Percentiles rank a stretch among this genome's conserved stretches.
Conservation (phyloP, 2,888 invertebrate genomes). For the Petrophora chlorosata region DNA sequence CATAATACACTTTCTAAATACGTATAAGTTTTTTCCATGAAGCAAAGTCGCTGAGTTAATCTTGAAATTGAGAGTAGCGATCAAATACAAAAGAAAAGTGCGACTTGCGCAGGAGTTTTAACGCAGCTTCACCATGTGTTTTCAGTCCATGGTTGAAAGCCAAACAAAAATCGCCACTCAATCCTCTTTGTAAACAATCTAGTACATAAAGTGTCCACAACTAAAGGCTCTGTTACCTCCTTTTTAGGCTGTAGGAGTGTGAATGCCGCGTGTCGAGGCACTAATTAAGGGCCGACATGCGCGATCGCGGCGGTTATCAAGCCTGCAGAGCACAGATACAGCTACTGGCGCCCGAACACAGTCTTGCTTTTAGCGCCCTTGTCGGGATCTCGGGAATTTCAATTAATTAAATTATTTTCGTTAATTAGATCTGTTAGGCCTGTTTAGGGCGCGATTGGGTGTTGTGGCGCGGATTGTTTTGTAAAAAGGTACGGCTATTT, state of each 20-base stretch:
- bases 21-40: no score
- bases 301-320: slow-evolving; percentile 72
- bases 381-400: slow-evolving; percentile 77
- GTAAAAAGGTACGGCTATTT: slow-evolving; percentile 20
- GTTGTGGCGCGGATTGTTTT: slow-evolving; percentile 30
- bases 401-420: slow-evolving; percentile 66
- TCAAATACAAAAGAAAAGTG: no score
- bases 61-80: no score
- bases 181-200: slow-evolving; percentile 47
- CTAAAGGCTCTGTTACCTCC: slow-evolving; percentile 64
- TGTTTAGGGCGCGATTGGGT: slow-evolving; percentile 23
- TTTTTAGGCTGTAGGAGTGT: slow-evolving; percentile 72
- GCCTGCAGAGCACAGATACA: slow-evolving; percentile 36
- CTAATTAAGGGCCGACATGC: slow-evolving; percentile 80
- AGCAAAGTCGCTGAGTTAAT: no score
- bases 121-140: background rate
- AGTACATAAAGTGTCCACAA: slow-evolving; percentile 55
- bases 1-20: no score
- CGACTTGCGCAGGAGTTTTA: no score
- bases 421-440: slow-evolving; percentile 51
- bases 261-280: slow-evolving; percentile 67
- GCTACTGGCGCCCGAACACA: slow-evolving; percentile 61
- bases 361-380: slow-evolving; percentile 77
- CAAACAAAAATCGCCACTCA: no score
- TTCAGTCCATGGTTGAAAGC: no score